Evolutionary conservation across 2,888 invertebrate genomes (phyloP), one percentile per base, ranked within the genome.

Genomic region (Epicampocera succincta): DNA sequence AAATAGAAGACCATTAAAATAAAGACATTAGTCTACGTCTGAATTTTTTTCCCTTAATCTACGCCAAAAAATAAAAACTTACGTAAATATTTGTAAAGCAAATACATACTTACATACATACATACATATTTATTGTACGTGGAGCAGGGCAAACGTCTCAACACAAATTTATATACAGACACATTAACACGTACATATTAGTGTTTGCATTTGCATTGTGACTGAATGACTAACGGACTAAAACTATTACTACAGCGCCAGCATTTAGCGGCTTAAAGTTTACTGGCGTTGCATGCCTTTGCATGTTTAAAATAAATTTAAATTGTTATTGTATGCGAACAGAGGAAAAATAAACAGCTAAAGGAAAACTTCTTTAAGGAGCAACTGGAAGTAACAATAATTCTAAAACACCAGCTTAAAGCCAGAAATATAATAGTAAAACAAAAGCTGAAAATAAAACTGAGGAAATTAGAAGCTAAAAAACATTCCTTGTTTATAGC

Each of bases 281-380:
- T 68, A 80, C 72, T 69, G 61, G 80, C 44, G 33, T 76, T 80
- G 79, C 83, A 83, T 83, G 80, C 76, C 68, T 48, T 76, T 80
- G 79, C 83, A 83, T 83, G 80, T 80, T 72, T 48, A 75, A 83
- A 76, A 76, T 83, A 63, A 69, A 83, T 76, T 80, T 72, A 80
- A 76, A 76, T 52, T 74, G 66, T 66, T 66, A 61, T 65, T 72
- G 50, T 71, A 44, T 61, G 68, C 33, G 71, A 15, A 63, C 50
- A 29, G 5, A 6, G 33, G 60, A 17, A 66, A 40, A 21, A 29
- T 0, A 15, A 33, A 33, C 29, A 3, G 13, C n/a, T 17, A 33
- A 3, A 1, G 44, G 17, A 65, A 63, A 44, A 38, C 15, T 48
- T 42, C 19, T 63, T 29, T 13, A 52, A 61, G 15, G 46, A 73